A percentile compares a stretch with the other conserved stretches of the same genome.
Evolutionary conservation across 2,113 vertebrate genomes (phyloP).

Genomic region (Sprattus sprattus): DNA sequence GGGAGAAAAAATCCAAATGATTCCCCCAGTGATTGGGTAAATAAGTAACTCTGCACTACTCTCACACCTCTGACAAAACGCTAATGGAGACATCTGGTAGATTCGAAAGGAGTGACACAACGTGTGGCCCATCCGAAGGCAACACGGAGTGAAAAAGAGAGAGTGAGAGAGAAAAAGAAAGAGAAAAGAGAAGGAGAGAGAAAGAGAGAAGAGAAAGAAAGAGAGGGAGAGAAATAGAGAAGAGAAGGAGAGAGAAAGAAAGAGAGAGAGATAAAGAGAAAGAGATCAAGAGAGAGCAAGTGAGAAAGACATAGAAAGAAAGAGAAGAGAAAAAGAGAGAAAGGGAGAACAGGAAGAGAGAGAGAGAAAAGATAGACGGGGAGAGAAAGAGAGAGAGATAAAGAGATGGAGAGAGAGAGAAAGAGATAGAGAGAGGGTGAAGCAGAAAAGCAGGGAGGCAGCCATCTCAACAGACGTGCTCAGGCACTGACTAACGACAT

Average conservation of each 20-base stretch:
- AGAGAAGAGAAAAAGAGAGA: neutral
- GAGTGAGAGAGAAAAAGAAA: neutral
- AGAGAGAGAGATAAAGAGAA: neutral
- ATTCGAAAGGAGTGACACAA: conserved; percentile 2
- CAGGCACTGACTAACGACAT: neutral
- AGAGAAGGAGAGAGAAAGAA: no score
- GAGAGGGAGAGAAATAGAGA: neutral
- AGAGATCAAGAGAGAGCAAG: neutral
- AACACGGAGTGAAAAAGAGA: neutral
- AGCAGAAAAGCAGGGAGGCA: neutral
- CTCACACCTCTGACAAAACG: conserved; percentile 28
- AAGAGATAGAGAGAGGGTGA: no score
- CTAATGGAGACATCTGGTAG: conserved; percentile 47
- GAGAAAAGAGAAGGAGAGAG: neutral
- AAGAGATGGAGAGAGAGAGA: neutral
- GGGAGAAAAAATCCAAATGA: neutral
- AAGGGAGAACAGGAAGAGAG: neutral
- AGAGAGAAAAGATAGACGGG: neutral
- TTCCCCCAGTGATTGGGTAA: conserved; percentile 32
- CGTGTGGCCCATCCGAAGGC: neutral
- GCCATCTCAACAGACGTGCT: neutral
- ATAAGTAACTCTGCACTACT: conserved; percentile 42
- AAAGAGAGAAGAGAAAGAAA: neutral
- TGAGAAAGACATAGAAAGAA: neutral
- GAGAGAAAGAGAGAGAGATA: neutral